phyloP scores from a whole-genome alignment of 1,140 invertebrate genomes.

The Teleopsis dalmanni region DNA sequence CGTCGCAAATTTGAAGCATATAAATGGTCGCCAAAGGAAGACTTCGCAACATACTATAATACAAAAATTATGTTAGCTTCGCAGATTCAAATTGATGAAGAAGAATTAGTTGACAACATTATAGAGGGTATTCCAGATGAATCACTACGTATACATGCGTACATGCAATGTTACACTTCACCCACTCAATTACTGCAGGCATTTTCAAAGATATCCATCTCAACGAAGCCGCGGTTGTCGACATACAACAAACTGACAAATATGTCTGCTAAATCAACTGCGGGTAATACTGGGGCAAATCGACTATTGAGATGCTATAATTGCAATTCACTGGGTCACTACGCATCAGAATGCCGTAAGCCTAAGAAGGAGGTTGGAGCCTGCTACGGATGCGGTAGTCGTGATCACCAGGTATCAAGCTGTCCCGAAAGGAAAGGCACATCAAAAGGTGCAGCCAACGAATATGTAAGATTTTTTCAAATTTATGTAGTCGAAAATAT shows the following conservation, averaged over 20 bases:
- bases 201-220: background rate
- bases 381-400: background rate
- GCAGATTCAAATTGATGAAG: constrained; percentile 13
- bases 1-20: constrained; percentile 2
- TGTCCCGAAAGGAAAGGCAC: background rate
- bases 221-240: background rate
- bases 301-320: constrained; percentile 3
- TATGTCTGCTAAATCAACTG: too few species aligned
- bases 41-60: constrained; percentile 19
- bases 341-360: constrained; percentile 3
- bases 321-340: constrained; percentile 3
- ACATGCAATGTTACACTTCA: constrained; percentile 5
- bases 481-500: background rate
- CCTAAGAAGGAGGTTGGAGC: constrained; percentile 1
- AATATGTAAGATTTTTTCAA: constrained; percentile 4
- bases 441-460: background rate
- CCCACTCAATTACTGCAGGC: background rate
- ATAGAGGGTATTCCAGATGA: constrained; percentile 21
- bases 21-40: background rate
- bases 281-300: background rate
- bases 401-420: background rate
- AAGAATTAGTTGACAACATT: constrained; percentile 20
- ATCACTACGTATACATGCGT: constrained; percentile 13
- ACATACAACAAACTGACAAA: background rate
- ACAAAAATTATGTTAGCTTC: constrained; percentile 21